phyloP scores from a whole-genome alignment of 2,113 vertebrate species.

The Sisor rabdophorus region DNA sequence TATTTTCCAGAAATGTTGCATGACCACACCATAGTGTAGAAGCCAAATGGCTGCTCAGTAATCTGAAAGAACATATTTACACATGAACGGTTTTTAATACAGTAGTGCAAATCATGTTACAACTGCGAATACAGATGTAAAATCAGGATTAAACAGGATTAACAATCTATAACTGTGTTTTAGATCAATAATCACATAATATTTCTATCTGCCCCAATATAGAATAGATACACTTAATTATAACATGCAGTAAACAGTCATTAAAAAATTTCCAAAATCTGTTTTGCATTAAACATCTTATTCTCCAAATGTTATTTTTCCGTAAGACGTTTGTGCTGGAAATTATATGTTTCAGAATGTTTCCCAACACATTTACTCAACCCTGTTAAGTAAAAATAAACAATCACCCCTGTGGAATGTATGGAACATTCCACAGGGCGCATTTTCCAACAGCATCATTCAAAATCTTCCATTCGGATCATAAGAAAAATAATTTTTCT shows the following conservation, averaged over 20 bases:
- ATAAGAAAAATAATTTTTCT: neutral
- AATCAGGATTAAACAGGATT: neutral
- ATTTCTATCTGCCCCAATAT: neutral
- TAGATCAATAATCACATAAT: neutral
- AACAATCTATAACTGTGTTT: neutral
- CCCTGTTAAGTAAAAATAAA: neutral
- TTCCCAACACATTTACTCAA: neutral
- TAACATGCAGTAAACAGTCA: neutral
- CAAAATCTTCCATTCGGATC: neutral
- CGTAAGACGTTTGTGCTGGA: neutral
- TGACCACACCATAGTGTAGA: slow-evolving; percentile 13
- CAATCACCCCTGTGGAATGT: neutral
- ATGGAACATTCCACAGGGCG: neutral
- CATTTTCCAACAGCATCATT: neutral
- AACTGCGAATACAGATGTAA: neutral
- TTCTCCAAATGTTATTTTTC: neutral
- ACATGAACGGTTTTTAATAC: neutral
- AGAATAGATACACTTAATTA: neutral
- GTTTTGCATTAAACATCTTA: neutral
- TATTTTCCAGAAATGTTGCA: slow-evolving; percentile 26
- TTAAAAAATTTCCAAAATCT: neutral
- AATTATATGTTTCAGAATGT: too few relatives aligned
- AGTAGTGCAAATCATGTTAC: neutral
- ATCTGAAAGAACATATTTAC: neutral
- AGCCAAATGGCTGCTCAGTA: neutral